phyloP scores from a whole-genome alignment of 2,888 invertebrate genomes.

The Campopleginae sp. region DNA sequence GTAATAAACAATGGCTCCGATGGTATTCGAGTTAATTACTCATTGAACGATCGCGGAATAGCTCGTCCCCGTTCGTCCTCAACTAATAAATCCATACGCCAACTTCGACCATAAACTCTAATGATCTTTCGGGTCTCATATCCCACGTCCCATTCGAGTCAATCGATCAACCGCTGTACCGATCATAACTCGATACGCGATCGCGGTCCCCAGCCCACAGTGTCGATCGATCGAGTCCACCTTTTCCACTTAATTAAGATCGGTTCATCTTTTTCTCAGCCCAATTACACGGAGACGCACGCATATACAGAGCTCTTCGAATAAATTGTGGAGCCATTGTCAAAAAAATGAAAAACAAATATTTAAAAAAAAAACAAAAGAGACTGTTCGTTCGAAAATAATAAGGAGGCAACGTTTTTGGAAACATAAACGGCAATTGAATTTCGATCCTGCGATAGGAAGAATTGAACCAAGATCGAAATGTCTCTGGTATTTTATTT shows the following conservation, averaged over 20 bases:
- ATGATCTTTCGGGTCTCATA: constrained; percentile 60
- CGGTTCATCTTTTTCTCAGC: constrained; percentile 30
- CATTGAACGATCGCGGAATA: constrained; percentile 32
- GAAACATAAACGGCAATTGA: background rate
- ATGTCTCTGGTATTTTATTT: background rate
- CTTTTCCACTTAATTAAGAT: constrained; percentile 65
- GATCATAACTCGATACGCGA: constrained; percentile 61
- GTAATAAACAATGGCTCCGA: constrained; percentile 59
- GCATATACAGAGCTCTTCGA: background rate
- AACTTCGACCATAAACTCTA: constrained; percentile 60
- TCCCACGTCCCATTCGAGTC: constrained; percentile 40
- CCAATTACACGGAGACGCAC: background rate
- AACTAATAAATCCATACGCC: constrained; percentile 62
- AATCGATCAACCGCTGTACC: constrained; percentile 55
- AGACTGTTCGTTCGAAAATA: background rate
- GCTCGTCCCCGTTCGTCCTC: constrained; percentile 11
- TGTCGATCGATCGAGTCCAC: constrained; percentile 53
- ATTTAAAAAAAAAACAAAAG: background rate
- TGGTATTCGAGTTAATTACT: constrained; percentile 59
- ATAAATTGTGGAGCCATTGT: background rate
- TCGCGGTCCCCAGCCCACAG: background rate
- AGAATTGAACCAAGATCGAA: background rate
- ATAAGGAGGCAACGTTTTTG: background rate
- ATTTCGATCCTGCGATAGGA: background rate
- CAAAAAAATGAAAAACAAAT: background rate